Conservation (phyloP, 2,797 vertebrate species). For the Pangasius sanitwongsei region DNA sequence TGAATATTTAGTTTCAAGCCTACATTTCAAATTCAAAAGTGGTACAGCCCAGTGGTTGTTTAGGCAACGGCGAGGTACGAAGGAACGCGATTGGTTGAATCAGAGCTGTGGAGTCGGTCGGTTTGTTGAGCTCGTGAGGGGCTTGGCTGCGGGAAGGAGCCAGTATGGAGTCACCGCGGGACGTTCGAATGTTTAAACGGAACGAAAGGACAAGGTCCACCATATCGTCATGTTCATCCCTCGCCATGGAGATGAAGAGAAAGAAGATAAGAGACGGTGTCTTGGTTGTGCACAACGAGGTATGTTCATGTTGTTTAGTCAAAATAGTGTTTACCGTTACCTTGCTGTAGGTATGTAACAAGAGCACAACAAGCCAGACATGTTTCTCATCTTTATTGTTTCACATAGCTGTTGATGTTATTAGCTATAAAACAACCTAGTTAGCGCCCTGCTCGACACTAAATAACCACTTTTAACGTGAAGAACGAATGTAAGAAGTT, state of each 20-base stretch:
- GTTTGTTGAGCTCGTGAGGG: constrained; percentile 37
- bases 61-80: neutral
- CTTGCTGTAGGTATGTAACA: neutral
- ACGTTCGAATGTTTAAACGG: constrained; percentile 74
- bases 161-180: constrained; percentile 72
- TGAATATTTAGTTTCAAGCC: no score
- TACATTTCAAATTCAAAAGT: constrained; percentile 63
- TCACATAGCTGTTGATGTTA: neutral
- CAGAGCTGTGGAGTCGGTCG: neutral
- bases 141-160: constrained; percentile 40
- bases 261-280: constrained; percentile 76
- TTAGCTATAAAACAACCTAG: neutral
- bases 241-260: constrained; percentile 80
- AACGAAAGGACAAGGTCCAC: constrained; percentile 57
- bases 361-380: neutral
- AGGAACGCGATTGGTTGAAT: constrained; percentile 42
- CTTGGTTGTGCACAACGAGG: constrained; percentile 72
- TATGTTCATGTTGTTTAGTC: constrained; percentile 44
- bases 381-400: neutral
- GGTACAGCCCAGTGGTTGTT: constrained; percentile 59
- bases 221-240: constrained; percentile 70
- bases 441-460: neutral
- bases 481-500: neutral
- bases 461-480: neutral
- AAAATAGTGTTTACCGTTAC: neutral